These are phyloP conservation scores for Silvanus unidentatus DNA, from an alignment of 2,888 invertebrate genomes.

Conservation along the genomic window DNA sequence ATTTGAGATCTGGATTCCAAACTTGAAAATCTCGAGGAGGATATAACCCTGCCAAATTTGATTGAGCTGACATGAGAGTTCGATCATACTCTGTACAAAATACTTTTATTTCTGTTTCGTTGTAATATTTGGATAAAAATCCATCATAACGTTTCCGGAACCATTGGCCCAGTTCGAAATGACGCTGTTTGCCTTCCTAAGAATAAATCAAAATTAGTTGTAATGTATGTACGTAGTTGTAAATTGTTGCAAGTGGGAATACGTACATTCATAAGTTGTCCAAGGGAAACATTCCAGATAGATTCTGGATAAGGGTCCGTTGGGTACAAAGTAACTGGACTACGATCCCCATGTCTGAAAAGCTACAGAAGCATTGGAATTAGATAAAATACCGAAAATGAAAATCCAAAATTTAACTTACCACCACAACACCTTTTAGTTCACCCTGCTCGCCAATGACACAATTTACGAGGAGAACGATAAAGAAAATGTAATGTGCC, in stretches of 20 bases:
- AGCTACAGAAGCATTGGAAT: too few species aligned
- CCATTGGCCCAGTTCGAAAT: slow-evolving; percentile 1
- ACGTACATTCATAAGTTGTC: neutral
- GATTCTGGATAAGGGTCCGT: neutral
- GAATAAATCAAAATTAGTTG: neutral
- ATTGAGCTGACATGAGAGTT: slow-evolving; percentile 1
- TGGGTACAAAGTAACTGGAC: neutral
- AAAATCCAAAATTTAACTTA: too few species aligned
- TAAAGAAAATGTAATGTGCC: too few species aligned
- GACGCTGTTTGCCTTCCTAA: neutral
- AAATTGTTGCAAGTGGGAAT: too few species aligned
- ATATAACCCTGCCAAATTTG: slow-evolving; percentile 1
- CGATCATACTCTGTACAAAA: neutral
- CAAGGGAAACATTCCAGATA: neutral
- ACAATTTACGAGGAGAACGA: too few species aligned
- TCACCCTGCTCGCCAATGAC: too few species aligned
- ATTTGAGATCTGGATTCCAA: neutral
- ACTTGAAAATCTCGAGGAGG: neutral
- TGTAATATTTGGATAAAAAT: neutral
- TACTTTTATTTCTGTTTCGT: neutral
- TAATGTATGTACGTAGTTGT: too few species aligned
- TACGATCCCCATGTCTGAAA: neutral
- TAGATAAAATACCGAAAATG: too few species aligned
- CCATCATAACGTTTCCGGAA: neutral
- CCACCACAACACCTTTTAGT: too few species aligned